Conservation (phyloP, 2,797 vertebrate species). For the Phoebastria nigripes region DNA sequence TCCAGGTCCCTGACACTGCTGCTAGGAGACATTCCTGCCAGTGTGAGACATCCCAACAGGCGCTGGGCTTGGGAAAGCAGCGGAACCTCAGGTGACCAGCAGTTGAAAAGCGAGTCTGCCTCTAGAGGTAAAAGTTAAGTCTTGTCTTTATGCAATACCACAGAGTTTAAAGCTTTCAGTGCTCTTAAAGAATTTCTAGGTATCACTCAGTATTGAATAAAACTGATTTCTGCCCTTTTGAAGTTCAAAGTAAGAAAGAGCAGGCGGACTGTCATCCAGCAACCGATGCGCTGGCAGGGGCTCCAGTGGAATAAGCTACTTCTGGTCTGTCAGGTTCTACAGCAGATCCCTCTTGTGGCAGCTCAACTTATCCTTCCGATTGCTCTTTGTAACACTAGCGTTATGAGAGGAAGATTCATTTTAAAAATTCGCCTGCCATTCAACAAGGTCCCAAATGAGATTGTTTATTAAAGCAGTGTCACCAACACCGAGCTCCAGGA, state of each 20-base stretch:
- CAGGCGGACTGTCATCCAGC: background rate
- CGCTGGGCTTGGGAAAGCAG: background rate
- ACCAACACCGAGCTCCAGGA: background rate
- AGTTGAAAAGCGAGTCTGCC: background rate
- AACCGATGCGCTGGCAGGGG: background rate
- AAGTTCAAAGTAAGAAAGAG: background rate
- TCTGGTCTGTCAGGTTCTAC: background rate
- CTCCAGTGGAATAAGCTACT: background rate
- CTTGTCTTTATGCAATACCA: background rate
- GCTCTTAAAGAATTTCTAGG: background rate
- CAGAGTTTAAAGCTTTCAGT: background rate
- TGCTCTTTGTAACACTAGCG: background rate
- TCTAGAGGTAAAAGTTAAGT: background rate
- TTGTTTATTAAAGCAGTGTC: background rate
- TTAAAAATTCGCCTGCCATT: background rate
- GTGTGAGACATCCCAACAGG: background rate
- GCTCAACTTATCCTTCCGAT: background rate
- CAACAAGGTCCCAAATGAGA: background rate
- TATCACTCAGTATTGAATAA: background rate
- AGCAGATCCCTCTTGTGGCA: background rate
- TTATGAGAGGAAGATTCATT: background rate
- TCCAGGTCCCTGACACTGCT: background rate
- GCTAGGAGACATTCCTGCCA: background rate
- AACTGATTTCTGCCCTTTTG: background rate
- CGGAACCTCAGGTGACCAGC: background rate